Evolutionary conservation across 2,888 invertebrate genomes (phyloP).

Genomic region (Hydraecia micacea): DNA sequence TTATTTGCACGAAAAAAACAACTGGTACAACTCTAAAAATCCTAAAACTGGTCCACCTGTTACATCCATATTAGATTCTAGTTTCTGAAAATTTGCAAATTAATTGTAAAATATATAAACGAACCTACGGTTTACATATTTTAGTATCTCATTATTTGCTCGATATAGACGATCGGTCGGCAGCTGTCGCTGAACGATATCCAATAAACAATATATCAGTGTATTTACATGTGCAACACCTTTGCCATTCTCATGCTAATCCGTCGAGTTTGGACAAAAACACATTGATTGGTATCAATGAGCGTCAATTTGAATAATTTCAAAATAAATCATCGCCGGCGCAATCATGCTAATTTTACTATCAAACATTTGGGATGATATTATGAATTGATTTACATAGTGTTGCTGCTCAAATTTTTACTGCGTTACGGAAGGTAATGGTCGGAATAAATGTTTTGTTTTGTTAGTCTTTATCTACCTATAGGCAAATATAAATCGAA

Average conservation of each 20-base stretch:
- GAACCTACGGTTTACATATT: constrained; percentile 2
- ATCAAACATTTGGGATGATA: constrained; percentile 71
- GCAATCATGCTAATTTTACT: constrained; percentile 77
- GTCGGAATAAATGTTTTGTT: constrained; percentile 43
- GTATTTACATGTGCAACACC: constrained; percentile 69
- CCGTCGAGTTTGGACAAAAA: constrained; percentile 74
- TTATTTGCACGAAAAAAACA: not conserved
- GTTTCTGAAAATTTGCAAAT: constrained; percentile 2
- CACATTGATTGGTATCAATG: constrained; percentile 81
- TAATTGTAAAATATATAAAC: not conserved
- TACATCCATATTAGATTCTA: not conserved
- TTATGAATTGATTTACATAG: constrained; percentile 66
- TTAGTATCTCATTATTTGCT: constrained; percentile 4
- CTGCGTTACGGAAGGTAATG: constrained; percentile 66
- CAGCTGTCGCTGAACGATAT: constrained; percentile 69
- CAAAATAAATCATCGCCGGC: constrained; percentile 79
- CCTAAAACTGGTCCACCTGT: not conserved
- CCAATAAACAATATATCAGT: constrained; percentile 72
- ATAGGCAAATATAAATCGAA: constrained; percentile 33
- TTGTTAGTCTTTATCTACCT: constrained; percentile 19
- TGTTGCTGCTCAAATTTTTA: constrained; percentile 44
- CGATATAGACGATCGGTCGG: constrained; percentile 13
- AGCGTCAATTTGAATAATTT: constrained; percentile 82
- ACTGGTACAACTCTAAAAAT: not conserved
- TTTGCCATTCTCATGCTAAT: constrained; percentile 84